phyloP scores from a whole-genome alignment of 2,113 vertebrate species.

The Chroicocephalus ridibundus region DNA sequence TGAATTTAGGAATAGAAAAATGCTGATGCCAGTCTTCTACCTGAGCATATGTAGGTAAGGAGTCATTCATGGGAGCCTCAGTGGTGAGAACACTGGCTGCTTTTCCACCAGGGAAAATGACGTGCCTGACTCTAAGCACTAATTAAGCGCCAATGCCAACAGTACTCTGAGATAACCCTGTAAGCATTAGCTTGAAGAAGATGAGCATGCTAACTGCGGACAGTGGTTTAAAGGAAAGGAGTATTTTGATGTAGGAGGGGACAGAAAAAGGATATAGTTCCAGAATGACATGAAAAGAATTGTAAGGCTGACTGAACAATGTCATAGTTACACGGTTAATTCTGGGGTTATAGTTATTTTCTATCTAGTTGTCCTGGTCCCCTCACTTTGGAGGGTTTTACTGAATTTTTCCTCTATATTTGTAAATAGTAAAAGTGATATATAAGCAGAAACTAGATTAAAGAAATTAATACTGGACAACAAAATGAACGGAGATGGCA shows the following conservation, averaged over 20 bases:
- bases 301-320: background rate
- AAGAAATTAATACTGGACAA: background rate
- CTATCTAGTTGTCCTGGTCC: background rate
- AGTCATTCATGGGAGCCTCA: background rate
- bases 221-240: background rate
- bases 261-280: background rate
- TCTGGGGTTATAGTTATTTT: background rate
- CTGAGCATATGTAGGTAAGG: background rate
- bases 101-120: background rate
- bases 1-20: background rate
- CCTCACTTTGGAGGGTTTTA: background rate
- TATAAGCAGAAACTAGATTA: background rate
- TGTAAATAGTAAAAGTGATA: background rate
- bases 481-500: background rate
- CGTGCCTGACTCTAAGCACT: background rate
- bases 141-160: background rate
- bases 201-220: background rate
- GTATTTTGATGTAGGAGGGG: background rate
- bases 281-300: background rate
- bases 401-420: background rate
- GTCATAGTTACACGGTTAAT: background rate
- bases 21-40: background rate
- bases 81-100: background rate
- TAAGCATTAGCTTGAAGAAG: background rate
- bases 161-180: background rate